phyloP scores from a whole-genome alignment of 92 coral and sea anemone species.

The Blastomussa wellsi region DNA sequence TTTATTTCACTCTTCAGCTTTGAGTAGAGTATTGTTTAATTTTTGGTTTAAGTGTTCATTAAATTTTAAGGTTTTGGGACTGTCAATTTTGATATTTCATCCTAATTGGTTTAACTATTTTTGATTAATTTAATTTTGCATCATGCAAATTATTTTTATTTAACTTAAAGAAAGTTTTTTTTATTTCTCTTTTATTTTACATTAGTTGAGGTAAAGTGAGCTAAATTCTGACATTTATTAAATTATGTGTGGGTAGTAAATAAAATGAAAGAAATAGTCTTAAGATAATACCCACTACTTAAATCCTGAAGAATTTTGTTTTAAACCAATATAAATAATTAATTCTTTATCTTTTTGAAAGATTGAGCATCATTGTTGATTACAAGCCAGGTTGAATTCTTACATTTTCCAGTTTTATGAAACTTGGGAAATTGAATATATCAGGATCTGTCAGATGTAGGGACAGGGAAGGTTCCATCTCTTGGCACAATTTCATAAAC shows the following conservation, averaged over 20 bases:
- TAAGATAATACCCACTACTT: background rate
- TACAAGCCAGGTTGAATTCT: too few relatives aligned
- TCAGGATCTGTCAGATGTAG: background rate
- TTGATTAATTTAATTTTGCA: background rate
- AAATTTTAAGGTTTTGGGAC: constrained; percentile 17
- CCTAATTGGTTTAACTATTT: constrained; percentile 11
- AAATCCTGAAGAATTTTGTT: background rate
- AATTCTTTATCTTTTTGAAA: background rate
- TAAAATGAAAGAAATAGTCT: background rate
- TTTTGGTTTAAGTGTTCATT: constrained; percentile 17
- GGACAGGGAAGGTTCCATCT: background rate
- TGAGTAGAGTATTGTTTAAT: constrained; percentile 5
- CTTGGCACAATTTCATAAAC: background rate
- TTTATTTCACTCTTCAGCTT: constrained; percentile 2
- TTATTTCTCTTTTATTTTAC: background rate
- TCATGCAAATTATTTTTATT: background rate
- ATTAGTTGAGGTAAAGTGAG: background rate
- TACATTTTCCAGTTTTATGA: background rate
- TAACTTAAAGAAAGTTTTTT: background rate
- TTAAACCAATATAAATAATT: background rate
- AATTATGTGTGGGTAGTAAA: background rate
- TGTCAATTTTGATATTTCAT: constrained; percentile 13
- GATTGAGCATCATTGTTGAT: background rate
- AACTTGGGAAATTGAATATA: background rate
- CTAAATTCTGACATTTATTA: background rate